Evolutionary conservation across 2,888 invertebrate genomes (phyloP), one percentile per base, ranked within the genome.

Genomic region (Acleris holmiana): DNA sequence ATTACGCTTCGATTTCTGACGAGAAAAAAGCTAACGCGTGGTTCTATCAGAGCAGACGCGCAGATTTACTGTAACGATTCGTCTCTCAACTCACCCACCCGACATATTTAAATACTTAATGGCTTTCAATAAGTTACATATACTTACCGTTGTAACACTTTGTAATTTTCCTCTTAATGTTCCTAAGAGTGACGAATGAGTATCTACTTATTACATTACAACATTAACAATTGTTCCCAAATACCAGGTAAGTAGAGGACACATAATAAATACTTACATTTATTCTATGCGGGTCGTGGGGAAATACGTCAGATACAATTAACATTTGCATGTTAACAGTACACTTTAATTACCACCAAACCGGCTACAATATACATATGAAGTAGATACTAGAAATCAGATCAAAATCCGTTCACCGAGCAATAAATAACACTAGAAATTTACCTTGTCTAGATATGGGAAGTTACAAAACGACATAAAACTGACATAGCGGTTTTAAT

Each of bases 1-100:
- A 91, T 92, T 91, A 89, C 83, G 82, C 79, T 86, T 89, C 83
- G 85, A 88, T 88, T 86, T 83, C 82, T 85, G 88, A 83, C 83
- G 81, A 85, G 89, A 89, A 92, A 91, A 92, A 89, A 85, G 79
- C 80, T 81, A 81, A 84, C 82, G 78, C 74, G 73, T 69, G 73
- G 71, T 63, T 70, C 70, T 73, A 73, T 69, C 75, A 68, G 74
- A 74, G 68, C 71, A 76, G 73, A 13, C 35, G 73, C 75, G 70
- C 75, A 71, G 80, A 81, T 82, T 80, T 80, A 78, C 75, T 71
- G 73, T 76, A 74, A 75, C 75, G 75, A 77, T 78, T 75, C 73
- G 68, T 71, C 66, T 62, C 61, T 62, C 61, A 61, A 67, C 65
- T 65, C 35, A 41, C 21, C 55, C 62, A 35, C 60, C 21, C 56